These are phyloP conservation scores for Drosophila borealis DNA, from an alignment of 2,888 invertebrate species.

Conservation along the genomic window DNA sequence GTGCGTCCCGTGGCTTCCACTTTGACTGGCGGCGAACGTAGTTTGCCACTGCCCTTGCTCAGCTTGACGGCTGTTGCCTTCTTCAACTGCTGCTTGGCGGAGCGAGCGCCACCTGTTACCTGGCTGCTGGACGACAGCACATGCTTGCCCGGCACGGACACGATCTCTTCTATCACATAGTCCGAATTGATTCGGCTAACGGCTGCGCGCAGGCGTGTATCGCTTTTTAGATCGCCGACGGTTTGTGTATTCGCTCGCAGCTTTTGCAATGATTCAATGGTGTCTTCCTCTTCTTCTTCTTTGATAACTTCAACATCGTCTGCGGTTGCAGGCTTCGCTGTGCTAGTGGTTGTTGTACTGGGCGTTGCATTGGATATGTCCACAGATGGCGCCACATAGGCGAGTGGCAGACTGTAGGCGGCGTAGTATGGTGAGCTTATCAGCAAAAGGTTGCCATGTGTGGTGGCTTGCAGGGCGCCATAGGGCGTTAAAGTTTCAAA, in stretches of 20 bases:
- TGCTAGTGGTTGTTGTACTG: conserved; percentile 48
- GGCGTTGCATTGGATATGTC: conserved; percentile 4
- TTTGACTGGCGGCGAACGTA: conserved; percentile 56
- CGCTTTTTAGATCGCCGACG: conserved; percentile 67
- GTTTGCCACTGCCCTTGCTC: conserved; percentile 29
- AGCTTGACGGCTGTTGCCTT: conserved; percentile 33
- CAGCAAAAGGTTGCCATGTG: conserved; percentile 33
- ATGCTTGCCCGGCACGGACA: conserved; percentile 78
- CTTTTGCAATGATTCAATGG: conserved; percentile 57
- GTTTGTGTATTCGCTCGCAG: conserved; percentile 66
- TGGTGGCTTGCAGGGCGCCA: conserved; percentile 50
- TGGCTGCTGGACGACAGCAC: conserved; percentile 64
- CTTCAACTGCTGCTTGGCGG: conserved; percentile 16
- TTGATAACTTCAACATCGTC: conserved; percentile 16
- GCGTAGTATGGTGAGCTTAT: conserved; percentile 58
- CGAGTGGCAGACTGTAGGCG: conserved; percentile 45
- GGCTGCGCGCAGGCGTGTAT: conserved; percentile 75
- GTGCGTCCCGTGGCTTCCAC: conserved; percentile 83
- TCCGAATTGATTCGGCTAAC: conserved; percentile 80
- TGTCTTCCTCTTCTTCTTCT: conserved; percentile 24
- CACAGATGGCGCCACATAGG: conserved; percentile 63
- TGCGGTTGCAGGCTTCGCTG: conserved; percentile 51
- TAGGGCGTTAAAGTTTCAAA: conserved; percentile 28
- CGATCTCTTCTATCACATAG: conserved; percentile 82
- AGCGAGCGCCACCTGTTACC: neutral